These are phyloP conservation scores for Lithodes maja DNA, from an alignment of 2,888 invertebrate species.

Conservation along the genomic window DNA sequence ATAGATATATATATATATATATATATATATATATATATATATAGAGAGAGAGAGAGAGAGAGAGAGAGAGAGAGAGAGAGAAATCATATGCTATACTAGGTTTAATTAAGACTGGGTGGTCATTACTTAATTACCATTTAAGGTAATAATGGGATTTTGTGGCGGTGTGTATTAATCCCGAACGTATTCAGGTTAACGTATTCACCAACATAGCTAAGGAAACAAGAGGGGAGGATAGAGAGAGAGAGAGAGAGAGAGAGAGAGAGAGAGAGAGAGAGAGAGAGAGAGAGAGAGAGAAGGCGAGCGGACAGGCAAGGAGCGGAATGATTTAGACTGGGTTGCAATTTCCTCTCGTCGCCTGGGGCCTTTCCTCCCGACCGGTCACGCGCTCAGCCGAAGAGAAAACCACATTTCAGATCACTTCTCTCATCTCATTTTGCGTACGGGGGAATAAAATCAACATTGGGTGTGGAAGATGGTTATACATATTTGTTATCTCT, in stretches of 20 bases:
- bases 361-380: slow-evolving; percentile 1
- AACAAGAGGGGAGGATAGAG: slow-evolving; percentile 8
- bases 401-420: slow-evolving; percentile 49
- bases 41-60: background rate
- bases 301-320: no score
- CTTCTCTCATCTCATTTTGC: slow-evolving; percentile 51
- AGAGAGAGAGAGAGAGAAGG: slow-evolving; percentile 1
- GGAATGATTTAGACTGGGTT: background rate
- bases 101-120: no score
- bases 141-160: no score
- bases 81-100: no score
- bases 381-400: slow-evolving; percentile 31
- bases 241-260: slow-evolving; percentile 38
- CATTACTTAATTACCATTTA: no score
- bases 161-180: no score
- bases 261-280: slow-evolving; percentile 24
- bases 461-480: slow-evolving; percentile 31
- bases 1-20: no score
- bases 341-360: background rate
- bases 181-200: no score
- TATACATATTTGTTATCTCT: background rate
- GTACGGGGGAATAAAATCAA: slow-evolving; percentile 48
- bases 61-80: background rate
- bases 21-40: no score
- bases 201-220: no score